These are phyloP conservation scores for Zaprionus lachaisei DNA, from an alignment of 1,140 invertebrate species.

Conservation along the genomic window DNA sequence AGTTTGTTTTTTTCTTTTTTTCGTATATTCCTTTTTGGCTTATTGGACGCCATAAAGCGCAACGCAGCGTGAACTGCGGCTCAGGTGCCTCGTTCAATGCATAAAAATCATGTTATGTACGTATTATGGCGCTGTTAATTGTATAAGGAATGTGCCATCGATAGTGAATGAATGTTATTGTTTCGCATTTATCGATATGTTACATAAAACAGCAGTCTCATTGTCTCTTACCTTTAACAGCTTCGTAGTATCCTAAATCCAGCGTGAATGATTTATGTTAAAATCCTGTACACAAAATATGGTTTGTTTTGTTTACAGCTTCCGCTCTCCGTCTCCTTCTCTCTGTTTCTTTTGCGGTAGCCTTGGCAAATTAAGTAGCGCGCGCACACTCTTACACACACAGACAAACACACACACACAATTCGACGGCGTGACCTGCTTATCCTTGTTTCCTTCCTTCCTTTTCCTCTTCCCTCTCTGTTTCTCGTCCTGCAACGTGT, in stretches of 20 bases:
- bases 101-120: constrained; percentile 41
- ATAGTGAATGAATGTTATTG: constrained; percentile 25
- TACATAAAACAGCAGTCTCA: constrained; percentile 17
- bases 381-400: constrained; percentile 23
- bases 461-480: constrained; percentile 4
- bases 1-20: constrained; percentile 17
- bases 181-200: constrained; percentile 13
- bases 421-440: constrained; percentile 52
- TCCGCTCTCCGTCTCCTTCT: constrained; percentile 30
- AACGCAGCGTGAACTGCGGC: constrained; percentile 6
- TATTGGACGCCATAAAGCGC: constrained; percentile 41
- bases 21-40: constrained; percentile 7
- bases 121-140: constrained; percentile 26
- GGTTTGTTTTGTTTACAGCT: constrained; percentile 48
- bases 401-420: constrained; percentile 21
- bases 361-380: constrained; percentile 12
- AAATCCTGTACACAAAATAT: constrained; percentile 58
- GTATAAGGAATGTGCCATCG: constrained; percentile 15
- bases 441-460: constrained; percentile 29
- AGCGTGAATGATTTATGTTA: constrained; percentile 83
- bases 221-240: constrained; percentile 77
- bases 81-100: constrained; percentile 48
- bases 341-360: constrained; percentile 14
- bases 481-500: constrained; percentile 29
- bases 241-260: constrained; percentile 84